phyloP scores from a whole-genome alignment of 2,113 vertebrate genomes.

The Phycodurus eques region DNA sequence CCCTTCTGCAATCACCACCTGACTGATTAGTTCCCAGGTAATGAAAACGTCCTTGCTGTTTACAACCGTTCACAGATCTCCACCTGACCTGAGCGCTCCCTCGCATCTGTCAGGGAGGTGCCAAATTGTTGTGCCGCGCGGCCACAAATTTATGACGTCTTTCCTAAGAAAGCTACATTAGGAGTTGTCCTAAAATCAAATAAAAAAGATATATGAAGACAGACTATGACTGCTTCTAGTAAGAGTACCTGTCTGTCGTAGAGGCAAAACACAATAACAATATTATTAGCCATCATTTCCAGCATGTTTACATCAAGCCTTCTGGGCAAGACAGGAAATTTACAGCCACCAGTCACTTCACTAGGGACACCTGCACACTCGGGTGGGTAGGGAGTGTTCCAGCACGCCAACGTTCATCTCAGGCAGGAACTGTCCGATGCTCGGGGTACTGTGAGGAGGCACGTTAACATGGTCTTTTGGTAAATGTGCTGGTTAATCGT shows the following conservation, averaged over 20 bases:
- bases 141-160: constrained; percentile 36
- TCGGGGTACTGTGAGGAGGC: not conserved
- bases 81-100: constrained; percentile 30
- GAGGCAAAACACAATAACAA: not conserved
- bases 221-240: not conserved
- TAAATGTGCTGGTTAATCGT: too few relatives aligned
- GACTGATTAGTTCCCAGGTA: constrained; percentile 57
- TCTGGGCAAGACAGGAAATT: not conserved
- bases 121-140: constrained; percentile 38
- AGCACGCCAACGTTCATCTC: not conserved
- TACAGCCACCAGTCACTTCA: not conserved
- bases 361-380: not conserved
- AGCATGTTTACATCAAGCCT: not conserved
- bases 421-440: not conserved
- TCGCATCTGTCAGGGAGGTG: constrained; percentile 18
- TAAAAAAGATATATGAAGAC: constrained; percentile 32
- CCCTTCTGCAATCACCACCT: constrained; percentile 25
- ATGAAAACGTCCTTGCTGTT: constrained; percentile 57
- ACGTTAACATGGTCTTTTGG: not conserved
- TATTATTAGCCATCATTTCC: constrained; percentile 2
- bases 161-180: constrained; percentile 36
- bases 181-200: constrained; percentile 30
- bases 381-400: not conserved
- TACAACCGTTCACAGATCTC: constrained; percentile 52
- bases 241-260: not conserved